These are phyloP conservation scores for Astropecten irregularis DNA, from an alignment of 53 echinoderm and acorn worm genomes.

Conservation along the genomic window DNA sequence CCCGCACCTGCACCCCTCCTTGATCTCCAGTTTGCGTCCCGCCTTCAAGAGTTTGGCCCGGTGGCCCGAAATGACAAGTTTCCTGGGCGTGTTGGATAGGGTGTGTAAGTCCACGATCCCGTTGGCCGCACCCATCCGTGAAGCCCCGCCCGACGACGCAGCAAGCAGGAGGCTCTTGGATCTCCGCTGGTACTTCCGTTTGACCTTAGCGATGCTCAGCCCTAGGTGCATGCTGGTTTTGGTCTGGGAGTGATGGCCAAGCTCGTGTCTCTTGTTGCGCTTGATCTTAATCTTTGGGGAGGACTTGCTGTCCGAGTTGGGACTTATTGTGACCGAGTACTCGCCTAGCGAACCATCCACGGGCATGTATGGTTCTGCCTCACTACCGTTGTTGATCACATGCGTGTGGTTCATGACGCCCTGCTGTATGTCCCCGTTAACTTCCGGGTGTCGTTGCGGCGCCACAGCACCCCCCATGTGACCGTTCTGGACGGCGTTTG, in stretches of 20 bases:
- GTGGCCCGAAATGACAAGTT: conserved; percentile 82
- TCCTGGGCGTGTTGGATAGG: conserved; percentile 56
- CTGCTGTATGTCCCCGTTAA: background rate
- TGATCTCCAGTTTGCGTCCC: conserved; percentile 58
- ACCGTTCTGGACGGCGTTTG: conserved; percentile 22
- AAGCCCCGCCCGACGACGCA: background rate
- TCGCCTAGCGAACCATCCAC: conserved; percentile 16
- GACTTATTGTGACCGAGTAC: conserved; percentile 45
- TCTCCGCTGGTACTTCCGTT: conserved; percentile 44
- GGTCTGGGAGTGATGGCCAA: conserved; percentile 35
- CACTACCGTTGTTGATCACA: conserved; percentile 19
- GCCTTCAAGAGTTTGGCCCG: conserved; percentile 77
- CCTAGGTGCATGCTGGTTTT: conserved; percentile 28
- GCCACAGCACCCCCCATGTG: background rate
- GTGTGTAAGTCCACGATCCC: conserved; percentile 16
- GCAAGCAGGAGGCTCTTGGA: conserved; percentile 32
- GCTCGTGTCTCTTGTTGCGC: conserved; percentile 60
- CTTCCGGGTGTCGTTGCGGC: conserved; percentile 25
- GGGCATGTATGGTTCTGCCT: conserved; percentile 12
- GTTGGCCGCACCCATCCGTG: conserved; percentile 10
- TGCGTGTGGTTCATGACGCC: conserved; percentile 7
- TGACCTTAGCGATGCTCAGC: conserved; percentile 46
- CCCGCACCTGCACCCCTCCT: conserved; percentile 84
- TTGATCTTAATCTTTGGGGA: conserved; percentile 81
- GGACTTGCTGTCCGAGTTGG: conserved; percentile 37